Evolutionary conservation across 2,113 vertebrate species (phyloP).

Genomic region (Phalacrocorax carbo): DNA sequence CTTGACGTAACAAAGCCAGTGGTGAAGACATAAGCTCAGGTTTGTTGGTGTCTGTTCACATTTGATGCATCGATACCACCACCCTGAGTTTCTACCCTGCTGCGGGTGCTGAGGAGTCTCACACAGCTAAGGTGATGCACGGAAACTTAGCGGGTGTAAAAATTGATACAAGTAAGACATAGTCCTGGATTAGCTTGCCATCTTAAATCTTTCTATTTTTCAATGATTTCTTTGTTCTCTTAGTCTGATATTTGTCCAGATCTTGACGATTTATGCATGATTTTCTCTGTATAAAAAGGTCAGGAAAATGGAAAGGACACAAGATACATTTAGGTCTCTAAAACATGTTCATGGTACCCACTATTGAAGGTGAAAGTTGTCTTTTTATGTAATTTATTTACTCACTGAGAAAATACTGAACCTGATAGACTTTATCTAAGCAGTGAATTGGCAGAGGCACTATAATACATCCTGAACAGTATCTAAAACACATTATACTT

Average conservation of each 20-base stretch:
- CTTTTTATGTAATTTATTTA: not conserved
- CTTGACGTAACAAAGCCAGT: not conserved
- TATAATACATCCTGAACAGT: not conserved
- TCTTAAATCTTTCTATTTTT: not conserved
- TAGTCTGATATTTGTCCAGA: not conserved
- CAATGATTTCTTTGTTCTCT: not conserved
- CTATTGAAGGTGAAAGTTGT: not conserved
- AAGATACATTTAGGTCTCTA: not conserved
- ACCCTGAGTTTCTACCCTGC: not conserved
- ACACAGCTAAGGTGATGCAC: not conserved
- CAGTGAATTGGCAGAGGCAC: not conserved
- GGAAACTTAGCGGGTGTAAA: not conserved
- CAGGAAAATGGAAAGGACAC: not conserved
- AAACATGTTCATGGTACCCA: not conserved
- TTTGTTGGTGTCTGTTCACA: not conserved
- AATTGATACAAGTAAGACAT: not conserved
- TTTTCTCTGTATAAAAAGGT: not conserved
- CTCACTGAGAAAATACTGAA: not conserved
- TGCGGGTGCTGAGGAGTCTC: not conserved
- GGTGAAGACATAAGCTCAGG: not conserved
- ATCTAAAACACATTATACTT: not conserved
- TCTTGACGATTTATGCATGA: not conserved
- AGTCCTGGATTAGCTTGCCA: not conserved
- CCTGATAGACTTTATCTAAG: not conserved
- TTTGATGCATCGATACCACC: not conserved